These are phyloP conservation scores for Tyria jacobaeae DNA, from an alignment of 2,888 invertebrate genomes.

Conservation along the genomic window DNA sequence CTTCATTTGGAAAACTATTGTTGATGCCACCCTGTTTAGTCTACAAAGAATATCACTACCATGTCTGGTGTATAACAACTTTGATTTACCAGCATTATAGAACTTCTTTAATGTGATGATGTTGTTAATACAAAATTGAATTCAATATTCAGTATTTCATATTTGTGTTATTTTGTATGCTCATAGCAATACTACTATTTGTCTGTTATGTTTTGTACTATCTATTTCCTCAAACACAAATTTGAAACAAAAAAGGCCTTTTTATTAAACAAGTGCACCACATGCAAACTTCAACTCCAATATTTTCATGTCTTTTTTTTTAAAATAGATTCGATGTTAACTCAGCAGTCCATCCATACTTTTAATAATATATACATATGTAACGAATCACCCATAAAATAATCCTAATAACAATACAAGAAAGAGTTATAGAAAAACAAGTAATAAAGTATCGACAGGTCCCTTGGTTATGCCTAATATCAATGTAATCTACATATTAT, in stretches of 20 bases:
- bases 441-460: constrained; percentile 73
- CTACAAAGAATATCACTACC: constrained; percentile 58
- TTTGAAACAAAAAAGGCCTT: too few relatives aligned
- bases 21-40: constrained; percentile 52
- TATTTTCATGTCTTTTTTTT: too few relatives aligned
- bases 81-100: constrained; percentile 7
- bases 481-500: constrained; percentile 85
- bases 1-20: constrained; percentile 77
- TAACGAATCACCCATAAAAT: neutral
- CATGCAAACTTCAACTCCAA: too few relatives aligned
- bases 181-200: too few relatives aligned
- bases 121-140: neutral
- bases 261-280: too few relatives aligned
- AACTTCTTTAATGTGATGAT: neutral
- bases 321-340: too few relatives aligned
- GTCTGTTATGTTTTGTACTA: too few relatives aligned
- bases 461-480: constrained; percentile 78
- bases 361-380: neutral
- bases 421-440: constrained; percentile 65
- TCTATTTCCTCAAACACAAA: too few relatives aligned
- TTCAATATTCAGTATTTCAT: neutral
- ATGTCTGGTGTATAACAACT: constrained; percentile 18
- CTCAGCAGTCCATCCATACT: neutral
- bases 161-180: too few relatives aligned
- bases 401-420: constrained; percentile 23